These are phyloP conservation scores for Hesperia comma DNA, from an alignment of 2,888 invertebrate species.

Conservation along the genomic window DNA sequence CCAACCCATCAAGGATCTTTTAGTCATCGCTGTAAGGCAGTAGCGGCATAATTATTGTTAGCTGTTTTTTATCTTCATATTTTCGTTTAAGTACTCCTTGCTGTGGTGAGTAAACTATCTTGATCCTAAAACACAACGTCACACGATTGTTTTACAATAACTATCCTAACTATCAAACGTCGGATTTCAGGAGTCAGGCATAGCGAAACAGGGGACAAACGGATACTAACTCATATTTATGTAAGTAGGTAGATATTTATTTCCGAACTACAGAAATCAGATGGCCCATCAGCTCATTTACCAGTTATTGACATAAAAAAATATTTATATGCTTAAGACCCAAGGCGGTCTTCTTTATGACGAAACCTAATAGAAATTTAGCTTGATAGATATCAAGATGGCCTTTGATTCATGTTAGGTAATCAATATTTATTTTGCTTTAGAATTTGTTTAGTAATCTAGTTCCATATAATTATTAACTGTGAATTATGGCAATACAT, in stretches of 20 bases:
- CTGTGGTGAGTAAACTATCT: no score
- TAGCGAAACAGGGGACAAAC: no score
- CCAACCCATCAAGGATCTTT: constrained; percentile 69
- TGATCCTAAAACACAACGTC: no score
- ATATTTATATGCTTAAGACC: background rate
- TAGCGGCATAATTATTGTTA: constrained; percentile 47
- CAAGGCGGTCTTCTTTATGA: background rate
- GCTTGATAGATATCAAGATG: background rate
- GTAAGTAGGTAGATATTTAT: no score
- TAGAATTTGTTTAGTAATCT: background rate
- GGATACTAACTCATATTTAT: no score
- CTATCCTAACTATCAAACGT: no score
- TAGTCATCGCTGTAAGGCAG: constrained; percentile 60
- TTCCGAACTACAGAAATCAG: no score
- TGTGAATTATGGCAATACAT: background rate
- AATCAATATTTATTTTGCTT: background rate
- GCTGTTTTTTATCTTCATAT: background rate
- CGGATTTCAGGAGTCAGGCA: no score
- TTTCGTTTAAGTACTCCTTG: no score
- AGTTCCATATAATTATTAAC: constrained; percentile 6
- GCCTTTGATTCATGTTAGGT: background rate
- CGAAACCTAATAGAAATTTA: background rate
- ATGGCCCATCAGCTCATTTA: no score
- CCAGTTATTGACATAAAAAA: no score
- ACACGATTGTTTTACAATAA: no score